Evolutionary conservation across 2,797 vertebrate species (phyloP), one percentile per base, ranked within the genome.

Genomic region (Chanos chanos): DNA sequence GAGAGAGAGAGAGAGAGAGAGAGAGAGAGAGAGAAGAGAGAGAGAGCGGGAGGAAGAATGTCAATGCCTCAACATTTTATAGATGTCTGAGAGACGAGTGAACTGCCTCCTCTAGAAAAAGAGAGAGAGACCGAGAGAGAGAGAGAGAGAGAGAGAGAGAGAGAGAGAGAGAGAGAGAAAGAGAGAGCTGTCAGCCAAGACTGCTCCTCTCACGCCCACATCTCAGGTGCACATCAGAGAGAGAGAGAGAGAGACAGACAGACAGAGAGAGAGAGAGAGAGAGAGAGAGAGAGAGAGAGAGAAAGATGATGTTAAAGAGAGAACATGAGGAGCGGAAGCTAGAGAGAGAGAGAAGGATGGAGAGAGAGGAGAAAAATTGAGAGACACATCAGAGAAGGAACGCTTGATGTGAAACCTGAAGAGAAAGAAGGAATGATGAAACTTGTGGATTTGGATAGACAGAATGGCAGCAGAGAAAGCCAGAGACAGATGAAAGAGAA

Each of bases 171-270:
- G n/a, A n/a, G n/a, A n/a, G n/a, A n/a, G n/a, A n/a, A n/a, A n/a
- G n/a, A n/a, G n/a, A n/a, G n/a, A n/a, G n/a, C n/a, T n/a, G n/a
- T n/a, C n/a, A n/a, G n/a, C n/a, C n/a, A n/a, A n/a, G n/a, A n/a
- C n/a, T n/a, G n/a, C n/a, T n/a, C n/a, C n/a, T n/a, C n/a, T n/a
- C n/a, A n/a, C n/a, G n/a, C 36, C 40, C 37, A 33, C 48, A 7
- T 48, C 43, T 47, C 49, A 48, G 36, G 24, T 50, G 43, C 43
- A 51, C 31, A 58, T 21, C 50, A 52, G 61, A 30, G 64, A 37
- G 61, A 59, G 40, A 56, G 13, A 47, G 22, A 15, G 0, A 21
- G 4, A 13, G 43, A 25, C 24, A 25, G 24, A 25, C 24, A 25
- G 24, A 25, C 3, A 5, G 24, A 25, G 24, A 25, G 24, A 5